phyloP scores from a whole-genome alignment of 2,113 vertebrate genomes.

The Colossoma macropomum region DNA sequence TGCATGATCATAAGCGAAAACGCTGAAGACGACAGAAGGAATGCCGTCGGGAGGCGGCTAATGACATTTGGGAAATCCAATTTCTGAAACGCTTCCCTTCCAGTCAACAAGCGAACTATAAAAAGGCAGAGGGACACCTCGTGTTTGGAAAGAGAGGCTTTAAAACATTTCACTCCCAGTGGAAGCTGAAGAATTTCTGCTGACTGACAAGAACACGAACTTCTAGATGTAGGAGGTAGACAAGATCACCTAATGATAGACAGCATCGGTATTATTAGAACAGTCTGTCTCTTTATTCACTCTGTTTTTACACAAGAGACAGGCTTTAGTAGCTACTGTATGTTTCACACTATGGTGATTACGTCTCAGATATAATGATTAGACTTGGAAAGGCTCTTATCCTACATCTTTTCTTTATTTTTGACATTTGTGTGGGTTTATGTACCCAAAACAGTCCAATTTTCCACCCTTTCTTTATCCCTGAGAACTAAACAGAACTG shows the following conservation, averaged over 20 bases:
- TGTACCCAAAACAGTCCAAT: too few relatives aligned
- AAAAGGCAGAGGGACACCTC: background rate
- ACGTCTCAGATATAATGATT: too few relatives aligned
- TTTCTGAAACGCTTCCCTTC: background rate
- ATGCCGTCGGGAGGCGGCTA: background rate
- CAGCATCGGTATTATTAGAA: background rate
- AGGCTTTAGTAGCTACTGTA: too few relatives aligned
- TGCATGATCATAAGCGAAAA: background rate
- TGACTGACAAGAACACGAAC: background rate
- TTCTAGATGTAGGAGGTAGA: background rate
- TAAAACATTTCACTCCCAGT: background rate
- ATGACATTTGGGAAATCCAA: background rate
- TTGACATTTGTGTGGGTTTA: too few relatives aligned
- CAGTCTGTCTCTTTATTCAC: background rate
- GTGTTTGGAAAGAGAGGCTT: background rate
- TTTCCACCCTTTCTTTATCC: too few relatives aligned
- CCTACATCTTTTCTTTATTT: too few relatives aligned
- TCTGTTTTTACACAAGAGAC: too few relatives aligned
- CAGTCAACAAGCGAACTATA: background rate
- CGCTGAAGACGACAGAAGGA: background rate
- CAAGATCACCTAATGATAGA: background rate
- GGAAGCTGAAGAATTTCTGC: background rate
- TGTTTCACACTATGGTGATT: too few relatives aligned
- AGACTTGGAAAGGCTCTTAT: too few relatives aligned
- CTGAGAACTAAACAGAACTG: too few relatives aligned